These are phyloP conservation scores for Trachelus iudaicus DNA, from an alignment of 2,888 invertebrate genomes.

Conservation along the genomic window DNA sequence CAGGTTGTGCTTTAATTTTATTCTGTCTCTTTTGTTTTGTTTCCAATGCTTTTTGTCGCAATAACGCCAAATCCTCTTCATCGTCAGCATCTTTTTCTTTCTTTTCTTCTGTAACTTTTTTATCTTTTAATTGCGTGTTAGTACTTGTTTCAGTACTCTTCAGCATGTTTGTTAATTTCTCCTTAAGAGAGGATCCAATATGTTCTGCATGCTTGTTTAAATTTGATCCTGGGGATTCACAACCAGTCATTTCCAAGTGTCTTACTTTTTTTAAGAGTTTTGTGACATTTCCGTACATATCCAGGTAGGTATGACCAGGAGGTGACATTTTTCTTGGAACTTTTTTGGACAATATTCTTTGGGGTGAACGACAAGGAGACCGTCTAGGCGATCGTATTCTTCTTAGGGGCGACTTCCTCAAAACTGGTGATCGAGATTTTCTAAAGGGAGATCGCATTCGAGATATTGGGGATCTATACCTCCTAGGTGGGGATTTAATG, in stretches of 20 bases:
- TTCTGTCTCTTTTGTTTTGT: slow-evolving; percentile 50
- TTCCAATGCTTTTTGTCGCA: slow-evolving; percentile 55
- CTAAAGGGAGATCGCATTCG: slow-evolving; percentile 31
- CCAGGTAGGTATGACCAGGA: slow-evolving; percentile 24
- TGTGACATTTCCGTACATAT: slow-evolving; percentile 34
- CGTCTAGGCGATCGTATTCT: slow-evolving; percentile 13
- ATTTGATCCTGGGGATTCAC: slow-evolving; percentile 25
- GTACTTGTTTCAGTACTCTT: slow-evolving; percentile 29
- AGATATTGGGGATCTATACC: slow-evolving; percentile 28
- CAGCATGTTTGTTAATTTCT: slow-evolving; percentile 55
- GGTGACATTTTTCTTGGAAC: background rate
- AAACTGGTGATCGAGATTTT: slow-evolving; percentile 34
- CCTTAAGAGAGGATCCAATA: slow-evolving; percentile 50
- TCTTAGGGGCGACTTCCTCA: background rate
- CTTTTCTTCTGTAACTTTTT: slow-evolving; percentile 4
- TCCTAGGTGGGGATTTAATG: slow-evolving; percentile 34
- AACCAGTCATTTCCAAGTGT: slow-evolving; percentile 45
- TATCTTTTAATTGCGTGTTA: background rate
- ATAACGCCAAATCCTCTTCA: slow-evolving; percentile 52
- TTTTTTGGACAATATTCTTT: background rate
- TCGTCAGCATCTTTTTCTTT: slow-evolving; percentile 35
- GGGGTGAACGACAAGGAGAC: slow-evolving; percentile 18
- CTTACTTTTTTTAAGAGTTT: slow-evolving; percentile 55
- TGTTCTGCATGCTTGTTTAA: slow-evolving; percentile 40
- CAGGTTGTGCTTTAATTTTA: slow-evolving; percentile 7